Evolutionary conservation across 2,888 invertebrate species (phyloP).

Genomic region (Scelioninae gen. 2): DNA sequence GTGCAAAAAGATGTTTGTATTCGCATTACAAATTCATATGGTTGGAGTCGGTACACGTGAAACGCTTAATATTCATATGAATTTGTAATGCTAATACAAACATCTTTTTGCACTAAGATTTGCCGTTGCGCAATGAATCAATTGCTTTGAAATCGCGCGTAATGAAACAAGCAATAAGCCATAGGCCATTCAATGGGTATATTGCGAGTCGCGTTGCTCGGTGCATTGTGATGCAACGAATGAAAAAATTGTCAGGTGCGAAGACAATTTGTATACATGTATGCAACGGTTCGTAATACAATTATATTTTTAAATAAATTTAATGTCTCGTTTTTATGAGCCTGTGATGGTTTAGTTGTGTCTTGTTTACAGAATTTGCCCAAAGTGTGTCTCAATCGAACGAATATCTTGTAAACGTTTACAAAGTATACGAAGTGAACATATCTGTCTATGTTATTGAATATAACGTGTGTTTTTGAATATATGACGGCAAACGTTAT

Average conservation of each 20-base stretch:
- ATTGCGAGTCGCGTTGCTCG: conserved; percentile 26
- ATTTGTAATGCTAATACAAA: conserved; percentile 60
- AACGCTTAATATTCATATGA: conserved; percentile 53
- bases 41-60: conserved; percentile 41
- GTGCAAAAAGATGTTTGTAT: conserved; percentile 23
- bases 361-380: too few species aligned
- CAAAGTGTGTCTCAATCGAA: too few species aligned
- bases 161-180: conserved; percentile 58
- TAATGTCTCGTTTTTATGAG: too few species aligned
- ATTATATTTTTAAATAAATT: conserved; percentile 42
- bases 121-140: conserved; percentile 58
- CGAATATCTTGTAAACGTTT: too few species aligned
- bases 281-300: conserved; percentile 42
- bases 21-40: conserved; percentile 39
- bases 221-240: conserved; percentile 45
- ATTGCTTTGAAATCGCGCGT: conserved; percentile 56
- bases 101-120: conserved; percentile 58
- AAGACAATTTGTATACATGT: conserved; percentile 57
- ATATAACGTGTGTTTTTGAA: too few species aligned
- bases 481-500: too few species aligned
- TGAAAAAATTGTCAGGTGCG: conserved; percentile 49
- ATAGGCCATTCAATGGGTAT: conserved; percentile 55
- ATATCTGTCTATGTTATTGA: too few species aligned
- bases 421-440: too few species aligned
- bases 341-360: too few species aligned